Percentiles rank a stretch among this genome's conserved stretches.
Conservation (phyloP, 2,888 invertebrate genomes). For the Congeria kusceri region DNA sequence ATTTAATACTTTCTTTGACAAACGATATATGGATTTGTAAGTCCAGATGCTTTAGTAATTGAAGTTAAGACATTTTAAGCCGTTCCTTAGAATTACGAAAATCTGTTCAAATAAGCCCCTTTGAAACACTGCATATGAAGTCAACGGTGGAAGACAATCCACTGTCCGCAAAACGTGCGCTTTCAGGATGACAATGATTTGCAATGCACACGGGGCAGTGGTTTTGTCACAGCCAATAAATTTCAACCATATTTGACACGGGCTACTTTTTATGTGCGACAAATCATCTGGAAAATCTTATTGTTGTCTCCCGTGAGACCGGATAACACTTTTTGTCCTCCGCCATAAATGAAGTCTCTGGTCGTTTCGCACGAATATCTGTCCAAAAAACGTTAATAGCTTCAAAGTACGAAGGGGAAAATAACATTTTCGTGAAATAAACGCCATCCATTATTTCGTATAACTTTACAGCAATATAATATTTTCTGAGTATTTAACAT, state of each 20-base stretch:
- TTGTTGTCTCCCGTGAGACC: conserved; percentile 59
- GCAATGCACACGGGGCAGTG: background rate
- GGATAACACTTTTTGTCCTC: conserved; percentile 49
- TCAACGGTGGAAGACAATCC: background rate
- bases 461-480: no score
- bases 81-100: no score
- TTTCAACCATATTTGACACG: conserved; percentile 45
- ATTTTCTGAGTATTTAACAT: no score
- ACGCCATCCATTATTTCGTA: conserved; percentile 22
- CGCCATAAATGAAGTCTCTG: conserved; percentile 58
- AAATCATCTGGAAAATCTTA: conserved; percentile 57
- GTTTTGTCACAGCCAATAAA: conserved; percentile 39
- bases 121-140: no score
- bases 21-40: no score
- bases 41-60: no score
- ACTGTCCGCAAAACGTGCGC: background rate
- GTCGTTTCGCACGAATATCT: conserved; percentile 10
- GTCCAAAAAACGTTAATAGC: no score
- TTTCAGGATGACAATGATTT: background rate
- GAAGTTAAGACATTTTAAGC: no score
- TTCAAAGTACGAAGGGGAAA: conserved; percentile 13
- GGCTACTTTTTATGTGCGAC: conserved; percentile 59
- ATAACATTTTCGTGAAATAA: conserved; percentile 32
- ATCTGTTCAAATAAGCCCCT: no score
- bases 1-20: no score